Conservation (phyloP, 2,797 vertebrate species). For the Hozukius guyotensis region DNA sequence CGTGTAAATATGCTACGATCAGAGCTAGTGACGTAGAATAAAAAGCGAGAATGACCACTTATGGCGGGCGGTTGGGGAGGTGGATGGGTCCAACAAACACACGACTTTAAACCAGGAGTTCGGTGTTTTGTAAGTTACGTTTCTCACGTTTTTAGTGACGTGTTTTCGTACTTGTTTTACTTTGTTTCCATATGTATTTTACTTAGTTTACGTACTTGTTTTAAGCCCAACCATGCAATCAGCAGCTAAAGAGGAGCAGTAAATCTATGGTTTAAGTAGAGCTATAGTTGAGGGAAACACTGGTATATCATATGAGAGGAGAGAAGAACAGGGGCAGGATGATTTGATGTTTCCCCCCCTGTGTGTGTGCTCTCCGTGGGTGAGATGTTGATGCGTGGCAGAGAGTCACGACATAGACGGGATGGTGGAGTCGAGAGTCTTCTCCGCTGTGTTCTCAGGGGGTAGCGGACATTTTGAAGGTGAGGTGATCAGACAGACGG, state of each 20-base stretch:
- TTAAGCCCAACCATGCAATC: not conserved
- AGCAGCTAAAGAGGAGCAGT: not conserved
- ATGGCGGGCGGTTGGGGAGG: too few relatives aligned
- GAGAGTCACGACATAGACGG: constrained; percentile 49
- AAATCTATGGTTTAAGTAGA: not conserved
- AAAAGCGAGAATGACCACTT: too few relatives aligned
- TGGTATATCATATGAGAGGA: not conserved
- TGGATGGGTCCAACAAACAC: too few relatives aligned
- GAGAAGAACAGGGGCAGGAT: not conserved
- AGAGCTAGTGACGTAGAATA: too few relatives aligned
- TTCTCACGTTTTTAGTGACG: too few relatives aligned
- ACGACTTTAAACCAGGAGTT: too few relatives aligned
- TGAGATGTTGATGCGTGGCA: constrained; percentile 19
- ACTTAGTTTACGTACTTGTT: too few relatives aligned
- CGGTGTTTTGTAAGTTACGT: too few relatives aligned
- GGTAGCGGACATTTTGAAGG: constrained; percentile 60
- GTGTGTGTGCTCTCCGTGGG: not conserved
- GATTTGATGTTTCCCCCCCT: not conserved
- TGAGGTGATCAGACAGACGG: constrained; percentile 16
- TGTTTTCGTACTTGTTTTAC: too few relatives aligned
- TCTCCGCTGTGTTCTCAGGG: not conserved
- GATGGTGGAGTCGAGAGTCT: not conserved
- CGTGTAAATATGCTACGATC: fast-evolving
- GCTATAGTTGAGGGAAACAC: fast-evolving
- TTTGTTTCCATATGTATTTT: too few relatives aligned